These are phyloP conservation scores for Lamellibrachia luymesi DNA, from an alignment of 1,140 invertebrate species.

Conservation along the genomic window DNA sequence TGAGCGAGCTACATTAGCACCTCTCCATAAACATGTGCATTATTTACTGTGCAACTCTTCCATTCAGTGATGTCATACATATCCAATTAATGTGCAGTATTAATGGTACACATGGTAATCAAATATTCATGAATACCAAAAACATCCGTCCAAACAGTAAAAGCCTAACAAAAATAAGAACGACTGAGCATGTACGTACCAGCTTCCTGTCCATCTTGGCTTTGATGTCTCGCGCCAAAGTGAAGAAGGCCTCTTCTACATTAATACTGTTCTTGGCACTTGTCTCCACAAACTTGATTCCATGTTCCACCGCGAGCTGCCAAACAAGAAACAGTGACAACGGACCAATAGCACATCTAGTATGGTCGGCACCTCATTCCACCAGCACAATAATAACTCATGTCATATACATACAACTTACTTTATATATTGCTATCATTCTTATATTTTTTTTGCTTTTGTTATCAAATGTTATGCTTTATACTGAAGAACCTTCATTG, in stretches of 20 bases:
- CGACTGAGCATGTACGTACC: conserved; percentile 32
- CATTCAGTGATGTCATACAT: background rate
- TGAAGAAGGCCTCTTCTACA: conserved; percentile 88
- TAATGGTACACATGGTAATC: background rate
- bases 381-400: no score
- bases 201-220: conserved; percentile 56
- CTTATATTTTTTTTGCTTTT: no score
- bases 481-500: no score
- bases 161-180: background rate
- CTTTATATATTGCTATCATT: no score
- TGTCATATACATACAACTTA: no score
- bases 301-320: conserved; percentile 94
- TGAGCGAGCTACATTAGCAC: background rate
- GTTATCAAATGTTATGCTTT: no score
- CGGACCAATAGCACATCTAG: background rate
- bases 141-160: background rate
- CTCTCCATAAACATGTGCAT: background rate
- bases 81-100: conserved; percentile 7
- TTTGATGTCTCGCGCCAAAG: conserved; percentile 83
- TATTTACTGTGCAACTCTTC: no score
- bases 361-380: no score
- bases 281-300: conserved; percentile 97
- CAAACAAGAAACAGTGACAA: conserved; percentile 43
- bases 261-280: conserved; percentile 98
- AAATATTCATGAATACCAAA: background rate